phyloP scores from a whole-genome alignment of 2,888 invertebrate species.

The Vannuccia rotundouncinata region DNA sequence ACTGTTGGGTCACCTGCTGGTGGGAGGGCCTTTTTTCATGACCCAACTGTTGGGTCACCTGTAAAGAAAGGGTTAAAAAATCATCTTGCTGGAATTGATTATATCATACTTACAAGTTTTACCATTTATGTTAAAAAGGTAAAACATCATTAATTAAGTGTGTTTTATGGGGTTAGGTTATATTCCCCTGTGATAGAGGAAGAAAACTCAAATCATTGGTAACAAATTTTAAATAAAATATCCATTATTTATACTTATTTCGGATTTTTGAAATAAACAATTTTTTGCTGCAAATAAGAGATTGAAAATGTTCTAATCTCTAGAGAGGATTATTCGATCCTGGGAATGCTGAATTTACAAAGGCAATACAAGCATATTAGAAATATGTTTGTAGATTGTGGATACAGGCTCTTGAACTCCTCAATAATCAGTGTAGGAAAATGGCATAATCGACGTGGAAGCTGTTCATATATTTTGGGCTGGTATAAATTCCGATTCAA shows the following conservation, averaged over 20 bases:
- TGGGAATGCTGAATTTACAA: not conserved
- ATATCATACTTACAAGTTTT: too few relatives aligned
- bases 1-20: too few relatives aligned
- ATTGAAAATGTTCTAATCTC: not conserved
- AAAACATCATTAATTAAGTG: too few relatives aligned
- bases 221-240: too few relatives aligned
- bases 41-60: too few relatives aligned
- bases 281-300: not conserved
- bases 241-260: not conserved
- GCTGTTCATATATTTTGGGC: not conserved
- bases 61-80: too few relatives aligned
- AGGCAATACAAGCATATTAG: not conserved
- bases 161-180: too few relatives aligned
- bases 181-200: too few relatives aligned
- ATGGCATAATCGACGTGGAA: not conserved
- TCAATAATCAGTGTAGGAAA: not conserved
- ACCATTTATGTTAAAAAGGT: too few relatives aligned
- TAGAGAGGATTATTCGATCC: not conserved
- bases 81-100: too few relatives aligned
- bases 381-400: not conserved
- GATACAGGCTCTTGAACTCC: not conserved
- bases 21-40: too few relatives aligned
- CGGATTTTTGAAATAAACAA: not conserved
- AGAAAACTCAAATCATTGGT: too few relatives aligned
- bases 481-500: not conserved